Base-by-base conservation (phyloP, 2,113 vertebrate genomes). In the Pluvianellus socialis region DNA sequence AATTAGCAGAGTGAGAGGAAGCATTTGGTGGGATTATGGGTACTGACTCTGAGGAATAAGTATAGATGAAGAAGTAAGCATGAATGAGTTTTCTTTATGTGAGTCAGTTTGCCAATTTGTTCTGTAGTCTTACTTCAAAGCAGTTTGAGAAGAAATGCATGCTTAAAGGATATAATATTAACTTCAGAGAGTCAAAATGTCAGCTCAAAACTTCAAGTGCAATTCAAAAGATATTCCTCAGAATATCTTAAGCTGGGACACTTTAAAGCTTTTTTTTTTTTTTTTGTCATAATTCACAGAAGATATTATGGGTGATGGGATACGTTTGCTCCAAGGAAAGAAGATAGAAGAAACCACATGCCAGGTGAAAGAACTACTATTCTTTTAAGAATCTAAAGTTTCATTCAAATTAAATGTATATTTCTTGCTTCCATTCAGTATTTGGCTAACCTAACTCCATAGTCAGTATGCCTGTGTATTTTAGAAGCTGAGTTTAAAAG, bases 351-450 rank as follows among this genome's bases (percentile, higher is more conserved):
- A 90, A 88, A 90, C 96, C 62, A 90, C 97, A 13, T 95, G 79
- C 79, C 97, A 98, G 98, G 98, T 98, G 96, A 97, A 67, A 67
- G 24, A 82, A 89, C 53, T 73, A 62, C 30, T 87, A 21, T 86
- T 81, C 53, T 53, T 73, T 61, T 66, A 50, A 74, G 67, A 76
- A 71, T 86, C 63, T 86, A 47, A 70, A 58, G 70, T 80, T 59
- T 53, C 16, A 40, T 80, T 76, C 32, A 62, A 44, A 58, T 65
- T 53, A 28, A 81, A 68, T 65, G 12, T 8, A 1, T 44, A 49
- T 80, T 96, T 92, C 50, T 86, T 93, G 30, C 47, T 80, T 90
- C 50, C 21, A 53, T 90, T 66, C 74, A 85, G 30, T 65, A 68
- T 65, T 82, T 96, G 8, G 24, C 52, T 50, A 65, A 14, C 16